Evolutionary conservation across 2,113 vertebrate genomes (phyloP), one percentile per base, ranked within the genome.

Genomic region (Chinchilla lanigera): DNA sequence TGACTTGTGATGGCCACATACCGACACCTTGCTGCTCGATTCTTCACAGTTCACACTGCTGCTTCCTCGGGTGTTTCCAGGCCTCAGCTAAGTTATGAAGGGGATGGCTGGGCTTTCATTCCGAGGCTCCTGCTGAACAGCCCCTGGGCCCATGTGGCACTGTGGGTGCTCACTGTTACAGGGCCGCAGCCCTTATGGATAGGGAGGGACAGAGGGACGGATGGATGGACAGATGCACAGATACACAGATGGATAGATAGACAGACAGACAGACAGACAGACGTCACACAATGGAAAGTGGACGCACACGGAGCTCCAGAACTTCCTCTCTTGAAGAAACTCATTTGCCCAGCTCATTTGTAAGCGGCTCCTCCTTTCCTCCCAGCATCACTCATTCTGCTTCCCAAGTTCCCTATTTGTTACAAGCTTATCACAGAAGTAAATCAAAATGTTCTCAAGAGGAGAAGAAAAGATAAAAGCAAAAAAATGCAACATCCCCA

Each of bases 371-470:
- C 33, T 35, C 41, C 19, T 50, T 30, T 85, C 67, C 86, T 92
- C 69, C 71, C 50, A 75, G 85, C n/a, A 82, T 16, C 2, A 69
- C 82, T 93, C 86, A n/a, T 61, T 17, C 95, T n/a, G 13, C 92
- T 90, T 93, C 60, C 81, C 86, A 87, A 92, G 92, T 93, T 97
- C 73, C 92, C 89, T 82, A 63, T 82, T 97, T 97, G 96, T 93
- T 97, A 95, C 41, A 95, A 96, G 96, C 96, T 97, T 98, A 98
- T 97, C 98, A 97, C 90, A 93, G 97, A 97, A 96, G 96, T 97
- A 98, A 98, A 98, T 98, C 98, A 98, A 97, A 98, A 96, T 97
- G 94, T 97, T 96, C 97, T 98, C 97, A 96, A 95, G 98, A 97
- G 98, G 54, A 97, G 97, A 97, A 97, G 96, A 96, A 95, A 94